phyloP scores from a whole-genome alignment of 2,888 invertebrate species.

The Abrostola triplasia region DNA sequence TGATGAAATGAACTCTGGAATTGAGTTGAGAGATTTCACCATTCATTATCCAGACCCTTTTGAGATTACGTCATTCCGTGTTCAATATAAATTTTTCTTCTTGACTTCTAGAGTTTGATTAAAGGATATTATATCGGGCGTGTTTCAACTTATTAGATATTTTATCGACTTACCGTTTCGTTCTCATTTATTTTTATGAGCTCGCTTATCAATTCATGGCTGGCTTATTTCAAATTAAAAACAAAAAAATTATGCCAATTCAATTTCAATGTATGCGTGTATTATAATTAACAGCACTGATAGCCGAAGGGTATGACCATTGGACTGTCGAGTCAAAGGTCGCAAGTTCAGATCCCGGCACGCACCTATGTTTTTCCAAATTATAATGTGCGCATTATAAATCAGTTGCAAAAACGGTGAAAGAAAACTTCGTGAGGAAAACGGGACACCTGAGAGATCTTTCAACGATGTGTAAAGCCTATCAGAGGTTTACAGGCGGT shows the following conservation, averaged over 20 bases:
- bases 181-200: slow-evolving; percentile 3
- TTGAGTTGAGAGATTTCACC: slow-evolving; percentile 17
- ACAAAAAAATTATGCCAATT: not conserved
- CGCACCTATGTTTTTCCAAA: too few relatives aligned
- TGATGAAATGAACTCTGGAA: slow-evolving; percentile 14
- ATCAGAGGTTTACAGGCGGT: too few relatives aligned
- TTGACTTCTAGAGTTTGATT: slow-evolving; percentile 42
- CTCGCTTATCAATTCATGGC: not conserved
- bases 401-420: too few relatives aligned
- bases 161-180: slow-evolving; percentile 3
- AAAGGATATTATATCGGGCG: slow-evolving; percentile 38
- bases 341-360: too few relatives aligned
- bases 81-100: slow-evolving; percentile 26
- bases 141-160: slow-evolving; percentile 31
- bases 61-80: slow-evolving; percentile 26
- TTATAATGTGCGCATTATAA: too few relatives aligned
- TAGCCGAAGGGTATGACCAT: too few relatives aligned
- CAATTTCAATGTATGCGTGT: too few relatives aligned
- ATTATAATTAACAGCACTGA: too few relatives aligned
- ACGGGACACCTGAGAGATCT: too few relatives aligned
- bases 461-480: too few relatives aligned
- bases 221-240: not conserved
- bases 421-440: too few relatives aligned
- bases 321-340: too few relatives aligned
- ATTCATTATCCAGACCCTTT: slow-evolving; percentile 29